Evolutionary conservation across 2,888 invertebrate genomes (phyloP).

Genomic region (Uloborus plumipes): DNA sequence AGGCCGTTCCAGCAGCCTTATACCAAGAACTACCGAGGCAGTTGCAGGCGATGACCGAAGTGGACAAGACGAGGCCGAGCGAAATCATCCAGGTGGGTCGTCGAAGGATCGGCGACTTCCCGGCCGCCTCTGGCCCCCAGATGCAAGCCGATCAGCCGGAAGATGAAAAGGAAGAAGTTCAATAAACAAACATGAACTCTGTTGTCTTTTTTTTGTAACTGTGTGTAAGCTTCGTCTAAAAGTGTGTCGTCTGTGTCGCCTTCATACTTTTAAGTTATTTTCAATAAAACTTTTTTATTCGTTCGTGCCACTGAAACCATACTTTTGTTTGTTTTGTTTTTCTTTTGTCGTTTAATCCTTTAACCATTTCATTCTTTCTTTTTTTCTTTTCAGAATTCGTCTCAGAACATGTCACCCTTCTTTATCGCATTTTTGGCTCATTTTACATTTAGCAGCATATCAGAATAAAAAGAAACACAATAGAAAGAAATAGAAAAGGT

Average conservation of each 20-base stretch:
- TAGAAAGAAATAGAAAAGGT: no score
- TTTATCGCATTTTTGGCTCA: no score
- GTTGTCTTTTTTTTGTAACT: no score
- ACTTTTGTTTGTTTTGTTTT: no score
- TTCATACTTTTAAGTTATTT: constrained; percentile 13
- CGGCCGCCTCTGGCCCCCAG: constrained; percentile 23
- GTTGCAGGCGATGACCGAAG: constrained; percentile 77
- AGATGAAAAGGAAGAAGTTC: not conserved
- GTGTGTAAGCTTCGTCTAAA: not conserved
- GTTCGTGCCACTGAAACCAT: no score
- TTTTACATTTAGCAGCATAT: no score
- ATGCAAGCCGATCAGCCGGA: constrained; percentile 42
- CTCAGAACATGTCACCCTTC: no score
- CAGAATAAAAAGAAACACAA: no score
- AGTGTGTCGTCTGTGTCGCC: not conserved
- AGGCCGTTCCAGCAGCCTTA: constrained; percentile 84
- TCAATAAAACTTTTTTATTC: not conserved
- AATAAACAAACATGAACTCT: no score
- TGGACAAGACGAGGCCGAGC: constrained; percentile 73
- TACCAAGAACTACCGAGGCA: constrained; percentile 83
- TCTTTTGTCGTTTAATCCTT: no score
- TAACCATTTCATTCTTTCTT: no score
- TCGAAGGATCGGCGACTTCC: constrained; percentile 47
- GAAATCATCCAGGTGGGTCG: constrained; percentile 63
- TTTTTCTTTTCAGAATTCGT: no score